Evolutionary conservation across 2,113 vertebrate species (phyloP).

Genomic region (Phrynosoma platyrhinos): DNA sequence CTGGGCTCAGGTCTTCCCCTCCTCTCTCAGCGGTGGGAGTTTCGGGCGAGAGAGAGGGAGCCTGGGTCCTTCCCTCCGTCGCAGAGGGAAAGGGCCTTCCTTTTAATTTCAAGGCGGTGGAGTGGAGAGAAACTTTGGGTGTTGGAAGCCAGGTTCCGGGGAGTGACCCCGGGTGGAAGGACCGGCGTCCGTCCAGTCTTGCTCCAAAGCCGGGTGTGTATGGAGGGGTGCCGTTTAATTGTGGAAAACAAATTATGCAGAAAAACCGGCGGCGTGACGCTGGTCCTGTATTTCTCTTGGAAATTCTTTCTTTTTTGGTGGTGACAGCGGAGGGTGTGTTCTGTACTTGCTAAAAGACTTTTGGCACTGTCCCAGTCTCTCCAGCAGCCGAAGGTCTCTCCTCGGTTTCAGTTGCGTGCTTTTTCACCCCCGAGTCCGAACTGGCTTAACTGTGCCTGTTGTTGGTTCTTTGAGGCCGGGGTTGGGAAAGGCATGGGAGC

Average conservation of each 20-base stretch:
- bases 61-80: neutral
- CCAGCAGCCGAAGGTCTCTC: neutral
- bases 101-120: neutral
- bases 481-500: too few relatives aligned
- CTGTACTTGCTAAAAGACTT: accelerated
- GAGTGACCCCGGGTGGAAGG: neutral
- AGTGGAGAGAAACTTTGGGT: neutral
- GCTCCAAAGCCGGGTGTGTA: neutral
- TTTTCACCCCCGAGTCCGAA: too few relatives aligned
- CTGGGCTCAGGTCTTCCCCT: neutral
- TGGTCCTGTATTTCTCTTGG: too few relatives aligned
- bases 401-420: too few relatives aligned
- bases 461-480: too few relatives aligned
- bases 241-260: neutral
- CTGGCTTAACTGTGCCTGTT: too few relatives aligned
- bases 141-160: neutral
- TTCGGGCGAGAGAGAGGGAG: too few relatives aligned
- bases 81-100: neutral
- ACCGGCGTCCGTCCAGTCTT: too few relatives aligned
- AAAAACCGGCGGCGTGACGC: neutral
- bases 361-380: neutral
- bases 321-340: neutral
- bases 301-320: neutral
- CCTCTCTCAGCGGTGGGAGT: neutral
- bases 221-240: neutral